Evolutionary conservation across 2,888 invertebrate genomes (phyloP), one percentile per base, ranked within the genome.

Genomic region (Notodonta ziczac): DNA sequence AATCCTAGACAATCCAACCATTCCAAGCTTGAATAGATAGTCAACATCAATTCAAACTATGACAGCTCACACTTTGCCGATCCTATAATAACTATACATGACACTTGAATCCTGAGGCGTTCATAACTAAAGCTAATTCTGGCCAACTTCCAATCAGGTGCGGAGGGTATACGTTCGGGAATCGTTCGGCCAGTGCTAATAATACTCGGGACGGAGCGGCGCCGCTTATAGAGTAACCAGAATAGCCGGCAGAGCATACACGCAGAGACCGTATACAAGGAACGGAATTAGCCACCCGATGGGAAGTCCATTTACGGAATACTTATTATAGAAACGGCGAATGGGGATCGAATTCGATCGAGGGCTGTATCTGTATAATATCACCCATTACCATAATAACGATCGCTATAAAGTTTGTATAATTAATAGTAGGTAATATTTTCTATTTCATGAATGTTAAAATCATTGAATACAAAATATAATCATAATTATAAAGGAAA

Each of bases 61-160:
- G 46, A 50, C 40, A 58, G 57, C 52, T 65, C 57, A 56, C 58
- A 66, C 66, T 68, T 65, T 59, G 68, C 63, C 61, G 67, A 61
- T 69, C 61, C 66, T 61, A 60, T 69, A 72, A 70, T 73, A 73
- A 64, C 66, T 70, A 71, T 70, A 74, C 71, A 60, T 59, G 72
- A 77, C 72, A 70, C 63, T 72, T 68, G 72, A 77, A 76, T 80
- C 76, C 80, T 79, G 72, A 67, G 57, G 67, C 64, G 60, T 70
- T 58, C 69, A 73, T 85, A 85, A 84, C 80, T 73, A 80, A 79
- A 77, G 77, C 77, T 79, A 80, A 81, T 77, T 76, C 88, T 91
- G 91, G 91, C 91, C 67, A 70, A 60, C 71, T 70, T 87, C 91
- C 92, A 92, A 91, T 90, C 89, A 89, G 89, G 90, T 90, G 90